These are phyloP conservation scores for Drosophila cognata DNA, from an alignment of 2,888 invertebrate genomes.

Conservation along the genomic window DNA sequence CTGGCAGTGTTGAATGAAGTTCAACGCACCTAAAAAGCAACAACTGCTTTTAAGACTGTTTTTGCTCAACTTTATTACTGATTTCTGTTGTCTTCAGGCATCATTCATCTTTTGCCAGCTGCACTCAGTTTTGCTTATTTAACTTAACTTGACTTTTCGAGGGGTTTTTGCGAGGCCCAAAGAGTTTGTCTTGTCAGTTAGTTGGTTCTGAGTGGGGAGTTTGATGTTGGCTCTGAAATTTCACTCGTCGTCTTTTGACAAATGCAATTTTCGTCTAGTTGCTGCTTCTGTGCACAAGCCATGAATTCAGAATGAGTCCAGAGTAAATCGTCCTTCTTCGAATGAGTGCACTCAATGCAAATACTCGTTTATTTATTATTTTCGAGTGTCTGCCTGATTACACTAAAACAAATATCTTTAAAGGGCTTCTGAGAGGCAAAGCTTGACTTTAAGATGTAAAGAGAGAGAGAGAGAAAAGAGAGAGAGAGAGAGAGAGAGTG, in stretches of 20 bases:
- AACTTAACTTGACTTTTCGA: conserved; percentile 48
- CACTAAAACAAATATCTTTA: conserved; percentile 21
- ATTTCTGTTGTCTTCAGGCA: conserved; percentile 21
- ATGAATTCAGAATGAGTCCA: conserved; percentile 35
- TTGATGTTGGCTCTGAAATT: conserved; percentile 23
- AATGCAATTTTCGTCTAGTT: conserved; percentile 25
- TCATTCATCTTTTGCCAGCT: conserved; percentile 11
- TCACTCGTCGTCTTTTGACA: conserved; percentile 17
- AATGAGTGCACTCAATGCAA: conserved; percentile 24
- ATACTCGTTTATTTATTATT: conserved; percentile 37
- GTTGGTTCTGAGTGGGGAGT: conserved; percentile 2
- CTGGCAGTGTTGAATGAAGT: conserved; percentile 40
- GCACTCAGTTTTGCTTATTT: conserved; percentile 47
- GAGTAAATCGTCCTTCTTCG: conserved; percentile 26
- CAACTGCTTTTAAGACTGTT: conserved; percentile 44
- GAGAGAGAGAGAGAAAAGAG: background rate
- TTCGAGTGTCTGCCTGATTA: conserved; percentile 27
- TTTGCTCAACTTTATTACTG: conserved; percentile 51
- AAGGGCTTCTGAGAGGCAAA: conserved; percentile 2
- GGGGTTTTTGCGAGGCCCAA: conserved; percentile 33
- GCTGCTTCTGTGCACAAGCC: conserved; percentile 1
- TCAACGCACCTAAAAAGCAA: conserved; percentile 48
- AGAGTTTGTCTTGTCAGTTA: conserved; percentile 8
- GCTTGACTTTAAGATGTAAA: background rate
- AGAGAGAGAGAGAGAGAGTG: background rate